Evolutionary conservation across 2,888 invertebrate species (phyloP).

Genomic region (Acanthoscelides obtectus): DNA sequence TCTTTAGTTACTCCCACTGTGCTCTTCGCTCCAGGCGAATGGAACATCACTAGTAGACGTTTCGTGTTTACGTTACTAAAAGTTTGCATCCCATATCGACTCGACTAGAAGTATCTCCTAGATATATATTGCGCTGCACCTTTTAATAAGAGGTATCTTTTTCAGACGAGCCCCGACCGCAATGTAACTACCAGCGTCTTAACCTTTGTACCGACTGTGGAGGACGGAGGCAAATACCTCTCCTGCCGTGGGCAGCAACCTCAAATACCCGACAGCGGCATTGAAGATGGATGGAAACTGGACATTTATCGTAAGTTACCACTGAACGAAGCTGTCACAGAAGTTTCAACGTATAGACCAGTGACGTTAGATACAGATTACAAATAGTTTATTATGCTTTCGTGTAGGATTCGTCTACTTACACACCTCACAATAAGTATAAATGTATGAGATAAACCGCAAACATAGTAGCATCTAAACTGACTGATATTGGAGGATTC

Average conservation of each 20-base stretch:
- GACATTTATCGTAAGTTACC: constrained; percentile 76
- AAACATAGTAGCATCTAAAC: too few relatives aligned
- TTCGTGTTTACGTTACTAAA: too few relatives aligned
- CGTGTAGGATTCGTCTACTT: too few relatives aligned
- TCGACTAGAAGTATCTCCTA: neutral
- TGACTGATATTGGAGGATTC: too few relatives aligned
- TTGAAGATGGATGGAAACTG: constrained; percentile 77
- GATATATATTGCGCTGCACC: neutral
- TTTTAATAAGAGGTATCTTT: neutral
- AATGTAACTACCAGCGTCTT: constrained; percentile 75
- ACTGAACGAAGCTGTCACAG: neutral
- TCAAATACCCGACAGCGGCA: constrained; percentile 66
- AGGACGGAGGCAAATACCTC: constrained; percentile 73
- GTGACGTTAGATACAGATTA: too few relatives aligned
- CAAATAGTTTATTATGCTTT: too few relatives aligned
- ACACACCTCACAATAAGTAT: too few relatives aligned
- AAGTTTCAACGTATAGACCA: neutral
- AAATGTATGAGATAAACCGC: too few relatives aligned
- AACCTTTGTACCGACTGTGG: constrained; percentile 71
- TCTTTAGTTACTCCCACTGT: too few relatives aligned
- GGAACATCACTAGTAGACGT: too few relatives aligned
- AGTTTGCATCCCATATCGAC: neutral
- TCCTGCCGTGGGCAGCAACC: constrained; percentile 76
- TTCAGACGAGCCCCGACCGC: constrained; percentile 60
- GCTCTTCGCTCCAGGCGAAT: too few relatives aligned